Evolutionary conservation across 2,113 vertebrate genomes (phyloP), one percentile per base, ranked within the genome.

Genomic region (Myotis brandtii): DNA sequence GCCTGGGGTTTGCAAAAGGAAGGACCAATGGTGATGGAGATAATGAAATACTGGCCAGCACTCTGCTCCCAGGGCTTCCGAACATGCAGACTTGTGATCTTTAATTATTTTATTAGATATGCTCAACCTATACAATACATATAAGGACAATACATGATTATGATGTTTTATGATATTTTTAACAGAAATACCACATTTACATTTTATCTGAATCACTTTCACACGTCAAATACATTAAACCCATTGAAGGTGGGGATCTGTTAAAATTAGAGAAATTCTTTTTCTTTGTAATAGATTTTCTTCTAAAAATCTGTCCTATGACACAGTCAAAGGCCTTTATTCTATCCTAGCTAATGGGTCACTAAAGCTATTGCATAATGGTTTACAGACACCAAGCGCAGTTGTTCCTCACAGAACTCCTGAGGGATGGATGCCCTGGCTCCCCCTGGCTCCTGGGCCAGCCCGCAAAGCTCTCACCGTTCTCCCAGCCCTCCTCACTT

Each of bases 61-160:
- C 5, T 54, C 48, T 37, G 72, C 2, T 52, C 32, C 21, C 5
- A 79, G 46, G 34, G 76, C 54, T 50, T 43, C 54, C 18, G 87
- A 72, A 75, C 4, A 83, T 3, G 25, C 1, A n/a, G 8, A 82
- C 27, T 21, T 62, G 75, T 14, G 5, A 16, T 40, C 7, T 79
- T 54, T 81, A 82, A 86, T 67, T 66, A 43, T 52, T 34, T 96
- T 75, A 70, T 18, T 83, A 43, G 48, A 80, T 52, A 56, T 43
- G 6, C 9, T 69, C 37, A 92, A 85, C 50, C 30, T 40, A 67
- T 72, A 82, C 40, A 88, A 52, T 27, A 4, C 23, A 34, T 21
- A 37, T 0, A 67, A 83, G 32, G 66, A 16, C 10, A 59, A 79
- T 43, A 32, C 11, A 56, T 25, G n/a, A 84, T 32, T 79, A 66